Evolutionary conservation across 1,140 invertebrate genomes (phyloP), one percentile per base, ranked within the genome.

Genomic region (Lanistes nyassanus): DNA sequence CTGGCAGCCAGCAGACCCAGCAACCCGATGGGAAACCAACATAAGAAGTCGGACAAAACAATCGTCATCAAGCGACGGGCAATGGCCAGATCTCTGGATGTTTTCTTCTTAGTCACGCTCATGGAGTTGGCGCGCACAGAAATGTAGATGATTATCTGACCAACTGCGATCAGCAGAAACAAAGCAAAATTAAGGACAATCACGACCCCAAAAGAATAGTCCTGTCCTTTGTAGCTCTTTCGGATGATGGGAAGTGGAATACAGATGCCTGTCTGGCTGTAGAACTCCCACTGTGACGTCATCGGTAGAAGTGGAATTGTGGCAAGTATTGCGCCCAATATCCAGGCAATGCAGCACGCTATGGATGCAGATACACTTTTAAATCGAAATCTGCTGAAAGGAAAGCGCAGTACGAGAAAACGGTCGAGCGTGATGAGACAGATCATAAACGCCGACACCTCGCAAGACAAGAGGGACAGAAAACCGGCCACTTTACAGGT

Each of bases 361-460:
- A 78, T 29, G 7, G 56, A n/a, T 4, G 76, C 76, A 6, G 71
- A 74, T 13, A 55, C 74, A 21, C 31, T 60, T 42, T 66, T 60
- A 65, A 78, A 74, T 6, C 68, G 72, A 36, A 74, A n/a, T n/a
- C 71, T 36, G 9, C 69, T 37, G 36, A 78, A 67, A 13, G 76
- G 76, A 56, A 78, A 74, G 4, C 71, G 53, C 13, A 78, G 56
- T 3, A 73, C 72, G 6, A 78, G 47, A 29, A 78, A 55, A 39
- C 76, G 53, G 67, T 78, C 76, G 5, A 83, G 16, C 0, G 86
- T 84, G 21, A 88, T 85, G 4, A 78, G 55, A n/a, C 70, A 74
- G 58, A 78, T 78, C 23, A 75, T 62, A 29, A 74, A 51, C 5
- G 76, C 76, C 3, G 76, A 77, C 36, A 69, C 68, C 55, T 77